phyloP scores from a whole-genome alignment of 2,888 invertebrate species.

The Tenthredo distinguenda region DNA sequence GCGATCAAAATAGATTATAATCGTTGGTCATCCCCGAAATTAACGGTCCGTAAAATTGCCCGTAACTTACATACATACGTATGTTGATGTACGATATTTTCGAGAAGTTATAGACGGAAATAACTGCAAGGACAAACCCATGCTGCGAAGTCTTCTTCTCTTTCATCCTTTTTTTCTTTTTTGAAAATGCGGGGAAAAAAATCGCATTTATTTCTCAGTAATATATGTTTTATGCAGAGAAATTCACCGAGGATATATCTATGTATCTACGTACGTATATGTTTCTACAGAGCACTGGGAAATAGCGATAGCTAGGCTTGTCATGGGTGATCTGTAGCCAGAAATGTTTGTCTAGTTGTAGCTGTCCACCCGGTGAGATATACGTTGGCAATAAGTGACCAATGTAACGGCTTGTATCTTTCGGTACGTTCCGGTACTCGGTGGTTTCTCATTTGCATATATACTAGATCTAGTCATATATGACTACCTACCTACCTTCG shows the following conservation, averaged over 20 bases:
- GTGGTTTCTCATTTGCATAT: conserved; percentile 1
- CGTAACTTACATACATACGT: conserved; percentile 62
- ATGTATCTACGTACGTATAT: background rate
- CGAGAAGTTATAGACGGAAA: conserved; percentile 62
- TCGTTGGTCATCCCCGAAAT: conserved; percentile 67
- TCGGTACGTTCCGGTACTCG: conserved; percentile 35
- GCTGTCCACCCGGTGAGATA: conserved; percentile 13
- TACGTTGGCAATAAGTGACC: conserved; percentile 36
- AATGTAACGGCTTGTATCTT: conserved; percentile 25
- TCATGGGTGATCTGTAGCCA: conserved; percentile 30
- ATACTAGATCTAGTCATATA: conserved; percentile 3
- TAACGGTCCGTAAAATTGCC: conserved; percentile 68
- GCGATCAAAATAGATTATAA: conserved; percentile 56
- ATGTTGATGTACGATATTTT: conserved; percentile 69
- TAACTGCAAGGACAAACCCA: conserved; percentile 54
- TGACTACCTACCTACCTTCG: background rate
- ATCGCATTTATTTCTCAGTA: background rate
- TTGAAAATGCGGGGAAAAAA: background rate
- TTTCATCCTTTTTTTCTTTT: background rate
- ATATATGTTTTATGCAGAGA: background rate
- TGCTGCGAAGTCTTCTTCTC: background rate
- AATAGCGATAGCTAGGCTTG: background rate
- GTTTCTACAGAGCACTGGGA: background rate
- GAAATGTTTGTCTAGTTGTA: conserved; percentile 38
- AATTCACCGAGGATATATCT: background rate